Base-by-base conservation (phyloP, 2,113 vertebrate species). In the Callorhinus ursinus region DNA sequence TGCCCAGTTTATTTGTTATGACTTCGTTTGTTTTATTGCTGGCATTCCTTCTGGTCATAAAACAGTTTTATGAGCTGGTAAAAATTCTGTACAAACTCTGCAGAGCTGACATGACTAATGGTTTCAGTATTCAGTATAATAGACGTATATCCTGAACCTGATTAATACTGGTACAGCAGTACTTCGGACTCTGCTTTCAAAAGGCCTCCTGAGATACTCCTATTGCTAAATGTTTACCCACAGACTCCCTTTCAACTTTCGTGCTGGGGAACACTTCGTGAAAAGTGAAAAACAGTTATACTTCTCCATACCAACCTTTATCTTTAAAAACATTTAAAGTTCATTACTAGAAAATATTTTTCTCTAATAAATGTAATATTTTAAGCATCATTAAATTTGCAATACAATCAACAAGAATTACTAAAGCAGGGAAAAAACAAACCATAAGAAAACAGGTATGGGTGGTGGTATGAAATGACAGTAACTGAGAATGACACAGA, bases 31-130 rank as follows among this genome's bases (percentile, higher is more conserved):
- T 80, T 85, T 81, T 88, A 51, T 9, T 31, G 81, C 95, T 86
- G 57, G 90, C 82, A 72, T 93, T 83, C 96, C 93, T 95, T 63
- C 88, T 67, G 94, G 72, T 28, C 88, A 26, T 95, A 83, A 93
- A 97, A 33, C 71, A 84, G 46, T 83, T 92, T 97, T 85, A 97
- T 2, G 90, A 93, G 93, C 90, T 86, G 93, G 71, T 95, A 86
- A 93, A 74, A 88, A 71, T 53, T 57, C 21, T 74, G 90, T 39
- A 33, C 24, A 15, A 69, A 72, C 71, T 31, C 74, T 49, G 77
- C 95, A 51, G 36, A 57, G 94, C 76, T 61, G 80, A 7, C 10
- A 0, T 28, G 80, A 81, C 36, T 28, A 26, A 59, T 1, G 26
- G 67, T 2, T 42, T 80, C 90, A 49, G 81, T 2, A 19, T 9